Base-by-base conservation (phyloP, 2,797 vertebrate genomes). In the Anas bernieri region DNA sequence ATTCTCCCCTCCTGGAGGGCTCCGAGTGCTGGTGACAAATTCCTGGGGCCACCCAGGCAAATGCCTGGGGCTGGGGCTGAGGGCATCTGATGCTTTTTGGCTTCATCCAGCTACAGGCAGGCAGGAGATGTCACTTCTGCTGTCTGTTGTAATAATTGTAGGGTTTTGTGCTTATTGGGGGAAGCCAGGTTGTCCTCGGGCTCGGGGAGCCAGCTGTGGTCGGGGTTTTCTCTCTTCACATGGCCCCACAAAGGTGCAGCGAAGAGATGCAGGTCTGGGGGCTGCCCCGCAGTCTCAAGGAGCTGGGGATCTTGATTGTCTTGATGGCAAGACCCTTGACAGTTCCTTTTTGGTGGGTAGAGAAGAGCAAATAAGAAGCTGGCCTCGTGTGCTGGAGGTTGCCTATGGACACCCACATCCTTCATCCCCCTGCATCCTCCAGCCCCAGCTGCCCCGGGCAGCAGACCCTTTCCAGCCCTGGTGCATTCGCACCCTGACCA, bases 271-370 rank as follows among this genome's bases (percentile, higher is more conserved):
- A 23, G 43, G 14, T 50, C 41, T 66, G 55, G n/a, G 11, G 2
- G 77, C 31, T 82, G 50, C 31, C 30, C 0, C 0, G 3, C 31
- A 67, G 48, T n/a, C 31, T 62, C 0, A 1, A 69, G 33, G 46
- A 64, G 4, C 26, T 2, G 28, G 18, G 39, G 30, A 62, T 33
- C n/a, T 30, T 83, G 41, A 12, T n/a, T 93, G 25, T 63, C 43
- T 73, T 12, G 7, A 61, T 33, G 33, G 41, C 14, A 73, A 55
- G 64, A 3, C 26, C 55, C 45, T 59, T 91, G 21, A 20, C 35
- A 10, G 75, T 31, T 31, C 17, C 17, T 35, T 43, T 68, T 3
- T 3, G 0, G 0, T 6, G 8, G 6, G 17, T 39, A 46, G n/a
- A 95, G 70, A 43, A 67, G 59, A 63, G 50, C 33, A 55, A 80